Evolutionary conservation across 2,113 vertebrate species (phyloP), one percentile per base, ranked within the genome.

Genomic region (Sporophila hypoxantha): DNA sequence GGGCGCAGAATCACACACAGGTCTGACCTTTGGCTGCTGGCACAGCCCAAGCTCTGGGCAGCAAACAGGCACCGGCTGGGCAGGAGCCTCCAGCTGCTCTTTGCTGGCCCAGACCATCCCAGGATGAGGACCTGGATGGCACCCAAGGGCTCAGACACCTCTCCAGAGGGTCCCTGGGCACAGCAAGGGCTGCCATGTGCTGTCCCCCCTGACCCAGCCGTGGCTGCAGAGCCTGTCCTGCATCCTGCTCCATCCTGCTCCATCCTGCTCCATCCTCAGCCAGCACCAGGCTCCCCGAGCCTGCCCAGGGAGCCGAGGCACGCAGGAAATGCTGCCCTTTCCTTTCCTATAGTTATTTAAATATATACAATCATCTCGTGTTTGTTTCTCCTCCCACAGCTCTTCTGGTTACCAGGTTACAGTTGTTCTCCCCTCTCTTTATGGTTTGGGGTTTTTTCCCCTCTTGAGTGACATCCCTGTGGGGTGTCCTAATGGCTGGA

Each of bases 311-410:
- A 91, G 9, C 85, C 67, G 36, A 87, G 32, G 62, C 42, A 4
- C 0, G 1, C 55, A 81, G 85, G 85, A 91, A 95, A 84, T 3
- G 44, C 77, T 91, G 66, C 74, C 80, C 75, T 89, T 91, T 78
- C 80, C 32, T 78, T 30, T 29, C 49, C 88, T 86, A 9, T 62
- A 66, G 69, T 85, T 92, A 86, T 92, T 92, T 89, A 88, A 93
- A 83, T 55, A 44, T 10, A 92, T 36, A 82, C 90, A 91, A 78
- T 88, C 88, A 88, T 82, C 85, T 83, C 21, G 46, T 93, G n/a
- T 95, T 95, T 92, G 91, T 93, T 93, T 86, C 89, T 91, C 88
- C 94, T 92, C 95, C 95, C 90, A 91, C 95, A 91, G 88, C 64
- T 93, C 77, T 89, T 19, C 82, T 49, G 88, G 95, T 94, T 95